Evolutionary conservation across 2,888 invertebrate species (phyloP), one percentile per base, ranked within the genome.

Genomic region (Acanthosoma haemorrhoidale): DNA sequence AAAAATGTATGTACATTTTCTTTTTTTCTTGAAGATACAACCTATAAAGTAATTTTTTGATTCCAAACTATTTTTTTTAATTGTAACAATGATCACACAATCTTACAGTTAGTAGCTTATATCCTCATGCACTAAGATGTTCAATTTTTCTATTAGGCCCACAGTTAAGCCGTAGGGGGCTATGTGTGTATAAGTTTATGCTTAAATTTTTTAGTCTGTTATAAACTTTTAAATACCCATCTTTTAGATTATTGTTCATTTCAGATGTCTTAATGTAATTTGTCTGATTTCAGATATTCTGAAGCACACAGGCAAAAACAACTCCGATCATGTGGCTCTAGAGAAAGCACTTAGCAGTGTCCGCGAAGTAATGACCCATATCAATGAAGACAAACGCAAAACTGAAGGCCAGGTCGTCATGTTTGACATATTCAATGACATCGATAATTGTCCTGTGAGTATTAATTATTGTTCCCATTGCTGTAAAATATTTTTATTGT

Each of bases 401-500:
- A 95, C 96, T 0, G 98, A 98, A 82, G 93, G 93, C 13, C 94
- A 96, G 81, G 87, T 96, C 79, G 94, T 91, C 76, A 91, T 98
- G 86, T 96, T 99, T 82, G 94, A 96, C 82, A 94, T 97, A 75
- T 93, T 96, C 81, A 95, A 97, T 80, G 96, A 97, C 79, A 98
- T 99, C 77, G 97, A 98, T 79, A 93, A 94, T 80, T 97, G 96
- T 81, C 97, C 98, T 74, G 93, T 93, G 80, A 83, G 83, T 82
- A 41, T 31, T 13, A 13, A 6, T 57, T n/a, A n/a, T 41, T 6
- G 11, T 36, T 36, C 11, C 11, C 36, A 36, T 36, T 36, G 11
- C 11, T 36, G 11, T 36, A 15, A 41, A 41, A 5, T 41, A 41
- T 41, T 41, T 6, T 41, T 41, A n/a, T 41, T 41, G n/a, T n/a